Base-by-base conservation (phyloP, 64 coral and sea anemone species). In the Montipora cactus region DNA sequence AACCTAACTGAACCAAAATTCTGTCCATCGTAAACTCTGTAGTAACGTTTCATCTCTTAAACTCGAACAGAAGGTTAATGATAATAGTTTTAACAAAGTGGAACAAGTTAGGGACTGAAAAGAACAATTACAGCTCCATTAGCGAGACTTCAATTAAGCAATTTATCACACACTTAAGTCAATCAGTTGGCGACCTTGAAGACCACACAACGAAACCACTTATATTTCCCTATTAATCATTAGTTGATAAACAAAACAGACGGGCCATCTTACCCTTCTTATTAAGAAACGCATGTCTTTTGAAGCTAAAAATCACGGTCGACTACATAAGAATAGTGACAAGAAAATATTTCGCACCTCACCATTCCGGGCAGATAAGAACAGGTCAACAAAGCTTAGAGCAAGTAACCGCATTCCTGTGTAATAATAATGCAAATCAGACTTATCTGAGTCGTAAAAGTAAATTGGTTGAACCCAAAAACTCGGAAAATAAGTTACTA, bases 151-250 rank as follows among this genome's bases (percentile, higher is more conserved):
- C 82, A 86, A 66, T 86, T 86, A 49, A 86, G 82, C 44, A 86
- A 86, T 86, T 86, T 86, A 86, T 86, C 82, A 86, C 82, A 50
- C 66, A 86, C 82, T 86, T 86, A 86, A 71, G 82, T 48, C 37
- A 86, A 86, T 86, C 82, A 70, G 45, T 67, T 57, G 53, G 71
- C 49, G 64, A 72, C 20, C 45, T 19, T 51, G 46, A 49, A 71
- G 82, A 86, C 82, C 47, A 86, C 62, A 86, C 82, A 86, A 86
- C 82, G 16, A 86, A 86, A 72, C 62, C 66, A 71, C 82, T 86
- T 83, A 37, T 78, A 78, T 48, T 18, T 46, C 7, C 16, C 76
- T 13, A 49, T 78, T 19, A 76, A 76, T 76, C 74, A 46, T 46
- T 37, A 76, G 28, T 57, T 57, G 7, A 57, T 76, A 14, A 9